A percentile compares a stretch with the other conserved stretches of the same genome.
Conservation (phyloP, 2,113 vertebrate genomes). For the Rhegmatorhina hoffmannsi region DNA sequence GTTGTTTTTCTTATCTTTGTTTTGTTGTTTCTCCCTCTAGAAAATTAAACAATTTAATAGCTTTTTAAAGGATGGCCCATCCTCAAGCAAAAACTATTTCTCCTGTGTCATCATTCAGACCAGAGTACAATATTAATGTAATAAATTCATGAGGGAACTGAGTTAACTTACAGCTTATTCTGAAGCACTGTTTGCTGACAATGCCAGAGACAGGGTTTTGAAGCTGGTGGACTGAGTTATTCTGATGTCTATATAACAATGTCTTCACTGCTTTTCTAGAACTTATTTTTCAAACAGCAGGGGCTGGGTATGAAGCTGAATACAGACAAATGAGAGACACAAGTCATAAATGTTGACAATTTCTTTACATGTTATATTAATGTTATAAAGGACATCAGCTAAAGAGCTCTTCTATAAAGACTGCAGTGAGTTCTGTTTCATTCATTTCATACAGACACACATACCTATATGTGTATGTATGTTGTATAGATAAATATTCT, state of each 20-base stretch:
- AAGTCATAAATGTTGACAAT: neutral
- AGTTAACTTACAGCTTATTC: neutral
- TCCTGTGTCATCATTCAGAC: neutral
- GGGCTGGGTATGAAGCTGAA: slow-evolving; percentile 14
- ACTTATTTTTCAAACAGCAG: neutral
- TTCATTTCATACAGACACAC: neutral
- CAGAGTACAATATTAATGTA: neutral
- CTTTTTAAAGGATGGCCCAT: neutral
- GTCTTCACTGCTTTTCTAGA: slow-evolving; percentile 22
- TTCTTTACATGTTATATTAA: neutral
- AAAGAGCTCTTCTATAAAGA: neutral
- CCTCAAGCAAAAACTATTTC: neutral
- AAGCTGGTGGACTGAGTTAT: neutral
- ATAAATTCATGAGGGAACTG: neutral
- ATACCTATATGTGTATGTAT: accelerated
- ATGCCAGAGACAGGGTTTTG: neutral
- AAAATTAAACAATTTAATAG: neutral
- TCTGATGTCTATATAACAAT: neutral
- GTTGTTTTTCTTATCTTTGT: neutral
- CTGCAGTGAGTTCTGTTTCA: slow-evolving; percentile 13
- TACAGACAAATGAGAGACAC: neutral
- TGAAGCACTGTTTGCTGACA: neutral
- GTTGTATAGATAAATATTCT: neutral
- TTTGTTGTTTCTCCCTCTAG: neutral
- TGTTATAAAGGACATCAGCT: neutral